Evolutionary conservation across 1,140 invertebrate genomes (phyloP), one percentile per base, ranked within the genome.

Genomic region (Papilio aristodemus): DNA sequence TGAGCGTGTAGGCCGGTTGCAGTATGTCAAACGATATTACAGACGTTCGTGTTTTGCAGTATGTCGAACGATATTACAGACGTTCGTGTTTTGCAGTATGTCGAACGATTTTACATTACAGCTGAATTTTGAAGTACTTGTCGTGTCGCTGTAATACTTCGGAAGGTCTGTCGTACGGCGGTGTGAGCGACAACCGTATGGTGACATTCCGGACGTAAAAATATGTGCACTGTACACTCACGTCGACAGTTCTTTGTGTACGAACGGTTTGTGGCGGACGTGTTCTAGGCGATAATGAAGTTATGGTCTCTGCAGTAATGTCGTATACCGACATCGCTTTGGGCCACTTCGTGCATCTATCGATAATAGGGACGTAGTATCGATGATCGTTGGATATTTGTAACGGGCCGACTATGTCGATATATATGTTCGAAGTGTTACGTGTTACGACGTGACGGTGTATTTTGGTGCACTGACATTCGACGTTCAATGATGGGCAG

Each of bases 301-400:
- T n/a, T n/a, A 32, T 6, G 27, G 27, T 32, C 27, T 32, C 27
- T 32, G 27, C 73, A 13, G 71, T 70, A 8, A 78, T 78, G 27
- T 75, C 71, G 0, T 38, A 11, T 0, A 77, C 38, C 11, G 76
- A 68, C 1, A 71, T 32, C 4, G 60, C 71, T 64, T 76, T 71
- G n/a, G 75, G 68, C 71, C 70, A 76, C 36, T 70, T 68, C 13
- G 71, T 76, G 37, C 69, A 71, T 8, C 73, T 50, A 39, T 77
- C 75, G 43, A 75, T 50, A 46, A 68, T 63, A n/a, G 73, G 73
- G 6, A 77, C 13, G 50, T 70, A 75, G 41, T 72, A 72, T 27
- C 66, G 58, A 59, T 63, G 63, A 19, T 41, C 69, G 27, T 32
- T 32, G 27, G 27, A 32, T 32, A 6, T 2, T 32, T 32, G 27